phyloP scores from a whole-genome alignment of 2,797 vertebrate species.

The Aplochiton taeniatus region DNA sequence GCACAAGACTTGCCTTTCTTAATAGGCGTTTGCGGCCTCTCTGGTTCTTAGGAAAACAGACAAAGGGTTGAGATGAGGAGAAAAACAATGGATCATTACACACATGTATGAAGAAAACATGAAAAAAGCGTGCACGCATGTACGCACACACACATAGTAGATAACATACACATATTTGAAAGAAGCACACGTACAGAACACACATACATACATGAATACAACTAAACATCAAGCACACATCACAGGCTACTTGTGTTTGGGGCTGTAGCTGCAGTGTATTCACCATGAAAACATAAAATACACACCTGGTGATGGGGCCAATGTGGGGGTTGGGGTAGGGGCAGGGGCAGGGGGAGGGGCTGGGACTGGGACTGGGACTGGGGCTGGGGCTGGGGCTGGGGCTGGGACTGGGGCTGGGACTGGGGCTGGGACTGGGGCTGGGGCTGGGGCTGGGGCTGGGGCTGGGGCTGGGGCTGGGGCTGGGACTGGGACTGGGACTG shows the following conservation, averaged over 20 bases:
- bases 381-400: background rate
- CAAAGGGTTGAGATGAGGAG: no score
- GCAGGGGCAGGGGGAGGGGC: background rate
- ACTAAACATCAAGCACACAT: background rate
- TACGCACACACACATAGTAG: background rate
- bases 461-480: background rate
- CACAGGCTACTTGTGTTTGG: background rate
- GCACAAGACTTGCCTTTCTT: conserved; percentile 38
- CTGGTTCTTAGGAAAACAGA: no score
- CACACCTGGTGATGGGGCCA: background rate
- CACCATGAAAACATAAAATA: no score
- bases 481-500: background rate
- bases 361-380: background rate
- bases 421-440: background rate
- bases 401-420: background rate
- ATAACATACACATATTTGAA: background rate
- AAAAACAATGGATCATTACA: no score
- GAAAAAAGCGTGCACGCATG: no score
- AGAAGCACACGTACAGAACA: background rate
- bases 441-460: background rate
- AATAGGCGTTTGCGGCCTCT: no score
- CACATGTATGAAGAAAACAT: no score
- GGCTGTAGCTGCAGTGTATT: no score
- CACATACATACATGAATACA: background rate
- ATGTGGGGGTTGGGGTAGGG: background rate